Conservation (phyloP, 2,888 invertebrate species). For the Leptinotarsa rubiginosa region DNA sequence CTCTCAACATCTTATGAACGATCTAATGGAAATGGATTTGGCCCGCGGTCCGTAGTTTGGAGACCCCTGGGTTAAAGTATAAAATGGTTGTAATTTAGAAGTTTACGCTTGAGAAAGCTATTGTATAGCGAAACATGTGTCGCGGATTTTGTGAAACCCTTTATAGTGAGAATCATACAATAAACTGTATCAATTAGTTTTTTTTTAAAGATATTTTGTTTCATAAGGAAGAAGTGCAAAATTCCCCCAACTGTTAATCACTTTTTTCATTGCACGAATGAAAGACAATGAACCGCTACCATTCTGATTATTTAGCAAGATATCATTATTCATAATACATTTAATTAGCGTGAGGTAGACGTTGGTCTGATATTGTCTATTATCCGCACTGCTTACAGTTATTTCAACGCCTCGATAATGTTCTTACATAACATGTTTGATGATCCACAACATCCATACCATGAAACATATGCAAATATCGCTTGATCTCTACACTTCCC, state of each 20-base stretch:
- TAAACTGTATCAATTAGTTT: too few relatives aligned
- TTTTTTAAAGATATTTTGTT: too few relatives aligned
- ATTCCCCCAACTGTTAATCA: not conserved
- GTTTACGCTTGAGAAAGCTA: too few relatives aligned
- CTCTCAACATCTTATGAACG: too few relatives aligned
- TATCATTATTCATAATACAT: conserved; percentile 5
- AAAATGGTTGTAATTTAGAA: too few relatives aligned
- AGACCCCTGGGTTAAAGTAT: too few relatives aligned
- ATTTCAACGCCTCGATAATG: conserved; percentile 1
- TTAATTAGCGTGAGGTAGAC: conserved; percentile 4
- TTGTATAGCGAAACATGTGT: too few relatives aligned
- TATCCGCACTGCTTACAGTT: conserved; percentile 7
- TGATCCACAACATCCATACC: conserved; percentile 11
- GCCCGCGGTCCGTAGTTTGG: too few relatives aligned
- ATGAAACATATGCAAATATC: conserved; percentile 13
- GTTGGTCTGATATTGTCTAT: conserved; percentile 14
- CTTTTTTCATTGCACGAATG: not conserved
- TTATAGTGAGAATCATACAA: too few relatives aligned
- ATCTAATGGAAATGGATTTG: too few relatives aligned
- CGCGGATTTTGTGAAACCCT: too few relatives aligned
- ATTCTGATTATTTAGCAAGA: not conserved
- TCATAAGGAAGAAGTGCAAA: not conserved
- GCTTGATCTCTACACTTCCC: conserved; percentile 11
- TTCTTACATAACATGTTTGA: conserved; percentile 14
- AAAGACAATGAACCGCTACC: conserved; percentile 9